phyloP scores from a whole-genome alignment of 1,140 invertebrate species.

The Hypsibius dujardini region DNA sequence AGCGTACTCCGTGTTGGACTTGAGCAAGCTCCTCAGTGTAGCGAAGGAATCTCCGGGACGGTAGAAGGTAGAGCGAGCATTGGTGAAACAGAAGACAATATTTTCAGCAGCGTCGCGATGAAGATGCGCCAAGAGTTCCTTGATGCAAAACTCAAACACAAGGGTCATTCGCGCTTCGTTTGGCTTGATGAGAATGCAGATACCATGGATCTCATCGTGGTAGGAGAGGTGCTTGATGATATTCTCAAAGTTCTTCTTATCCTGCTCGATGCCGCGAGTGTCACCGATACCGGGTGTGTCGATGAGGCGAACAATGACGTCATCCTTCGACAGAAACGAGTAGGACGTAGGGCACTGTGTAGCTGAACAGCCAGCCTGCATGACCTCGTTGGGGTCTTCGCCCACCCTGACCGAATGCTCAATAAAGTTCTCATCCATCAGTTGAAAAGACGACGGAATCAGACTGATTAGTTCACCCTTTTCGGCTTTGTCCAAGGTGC shows the following conservation, averaged over 20 bases:
- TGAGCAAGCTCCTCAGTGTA: constrained; percentile 18
- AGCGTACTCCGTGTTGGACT: constrained; percentile 18
- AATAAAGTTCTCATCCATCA: too few relatives aligned
- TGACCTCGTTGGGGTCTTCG: too few relatives aligned
- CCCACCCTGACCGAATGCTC: too few relatives aligned
- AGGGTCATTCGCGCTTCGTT: constrained; percentile 23
- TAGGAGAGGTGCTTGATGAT: constrained; percentile 20
- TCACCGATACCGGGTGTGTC: constrained; percentile 25
- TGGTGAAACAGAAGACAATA: constrained; percentile 25
- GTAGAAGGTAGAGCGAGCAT: constrained; percentile 24
- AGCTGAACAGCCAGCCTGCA: too few relatives aligned
- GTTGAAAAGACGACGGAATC: too few relatives aligned
- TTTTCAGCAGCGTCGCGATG: constrained; percentile 24
- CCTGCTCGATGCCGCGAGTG: constrained; percentile 24
- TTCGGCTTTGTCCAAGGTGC: too few relatives aligned
- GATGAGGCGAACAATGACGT: constrained; percentile 22
- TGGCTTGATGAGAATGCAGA: constrained; percentile 26
- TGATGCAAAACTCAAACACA: constrained; percentile 24
- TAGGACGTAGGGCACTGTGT: too few relatives aligned
- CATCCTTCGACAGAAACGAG: too few relatives aligned
- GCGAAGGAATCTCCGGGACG: constrained; percentile 22
- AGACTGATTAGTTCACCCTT: too few relatives aligned
- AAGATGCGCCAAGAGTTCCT: constrained; percentile 24
- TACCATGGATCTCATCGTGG: constrained; percentile 24
- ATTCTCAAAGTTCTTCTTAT: constrained; percentile 23